A percentile compares a stretch with the other conserved stretches of the same genome.
phyloP scores from a whole-genome alignment of 2,797 vertebrate genomes.

The Numenius phaeopus region DNA sequence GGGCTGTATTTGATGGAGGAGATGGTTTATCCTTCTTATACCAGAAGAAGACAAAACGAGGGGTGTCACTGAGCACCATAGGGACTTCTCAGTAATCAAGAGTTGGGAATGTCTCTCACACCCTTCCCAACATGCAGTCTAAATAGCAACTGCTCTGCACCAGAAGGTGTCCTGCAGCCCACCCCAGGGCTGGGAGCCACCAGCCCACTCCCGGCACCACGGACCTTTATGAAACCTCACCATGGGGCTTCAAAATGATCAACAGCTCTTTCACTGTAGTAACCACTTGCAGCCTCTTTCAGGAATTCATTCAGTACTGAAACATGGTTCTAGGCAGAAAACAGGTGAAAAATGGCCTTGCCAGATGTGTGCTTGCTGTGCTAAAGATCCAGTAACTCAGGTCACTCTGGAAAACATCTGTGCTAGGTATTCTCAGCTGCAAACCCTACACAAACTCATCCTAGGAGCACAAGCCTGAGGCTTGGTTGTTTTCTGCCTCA shows the following conservation, averaged over 20 bases:
- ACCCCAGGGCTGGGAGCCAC: neutral
- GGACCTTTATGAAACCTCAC: neutral
- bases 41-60: neutral
- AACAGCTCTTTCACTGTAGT: neutral
- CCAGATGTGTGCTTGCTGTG: neutral
- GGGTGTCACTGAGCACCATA: accelerated
- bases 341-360: neutral
- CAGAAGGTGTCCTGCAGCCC: neutral
- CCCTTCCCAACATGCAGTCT: neutral
- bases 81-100: neutral
- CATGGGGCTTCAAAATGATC: neutral
- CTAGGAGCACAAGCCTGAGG: neutral
- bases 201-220: accelerated
- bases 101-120: neutral
- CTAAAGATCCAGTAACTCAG: accelerated
- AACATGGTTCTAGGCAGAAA: neutral
- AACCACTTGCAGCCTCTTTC: neutral
- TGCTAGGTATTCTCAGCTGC: neutral
- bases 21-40: neutral
- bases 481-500: neutral
- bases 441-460: neutral
- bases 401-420: neutral
- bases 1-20: neutral
- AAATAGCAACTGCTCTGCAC: neutral
- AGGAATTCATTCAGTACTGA: neutral